A percentile compares a stretch with the other conserved stretches of the same genome.
These are phyloP conservation scores for Paradoxurus hermaphroditus DNA, from an alignment of 2,113 vertebrate genomes.

Conservation along the genomic window DNA sequence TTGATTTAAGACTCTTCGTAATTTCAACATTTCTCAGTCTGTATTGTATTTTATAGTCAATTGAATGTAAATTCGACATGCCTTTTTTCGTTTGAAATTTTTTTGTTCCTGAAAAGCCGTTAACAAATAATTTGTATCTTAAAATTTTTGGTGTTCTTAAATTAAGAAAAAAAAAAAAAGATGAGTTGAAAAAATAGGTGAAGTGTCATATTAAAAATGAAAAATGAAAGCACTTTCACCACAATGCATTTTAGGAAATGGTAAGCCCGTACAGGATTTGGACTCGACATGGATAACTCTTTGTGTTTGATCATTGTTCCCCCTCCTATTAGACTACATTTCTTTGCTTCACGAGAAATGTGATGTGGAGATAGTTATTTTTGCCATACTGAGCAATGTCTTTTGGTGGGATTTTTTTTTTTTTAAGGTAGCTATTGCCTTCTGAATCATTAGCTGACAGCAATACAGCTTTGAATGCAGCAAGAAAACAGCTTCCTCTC, in stretches of 20 bases:
- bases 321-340: background rate
- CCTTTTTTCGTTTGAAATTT: background rate
- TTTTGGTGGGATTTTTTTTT: constrained; percentile 52
- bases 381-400: constrained; percentile 46
- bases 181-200: background rate
- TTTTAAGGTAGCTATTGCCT: constrained; percentile 8
- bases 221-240: background rate
- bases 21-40: background rate
- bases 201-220: background rate
- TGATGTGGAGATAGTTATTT: constrained; percentile 16
- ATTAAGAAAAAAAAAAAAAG: background rate
- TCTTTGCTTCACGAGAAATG: constrained; percentile 43
- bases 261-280: background rate
- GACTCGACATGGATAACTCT: background rate
- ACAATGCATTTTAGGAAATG: background rate
- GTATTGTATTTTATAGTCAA: background rate
- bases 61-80: background rate
- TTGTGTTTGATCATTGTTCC: background rate
- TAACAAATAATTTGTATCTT: background rate
- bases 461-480: constrained; percentile 21
- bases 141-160: background rate
- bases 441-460: constrained; percentile 70
- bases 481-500: constrained; percentile 43
- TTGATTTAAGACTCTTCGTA: background rate
- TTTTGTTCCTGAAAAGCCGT: background rate